Base-by-base conservation (phyloP, 2,797 vertebrate genomes). In the Ctenopoma multispine region DNA sequence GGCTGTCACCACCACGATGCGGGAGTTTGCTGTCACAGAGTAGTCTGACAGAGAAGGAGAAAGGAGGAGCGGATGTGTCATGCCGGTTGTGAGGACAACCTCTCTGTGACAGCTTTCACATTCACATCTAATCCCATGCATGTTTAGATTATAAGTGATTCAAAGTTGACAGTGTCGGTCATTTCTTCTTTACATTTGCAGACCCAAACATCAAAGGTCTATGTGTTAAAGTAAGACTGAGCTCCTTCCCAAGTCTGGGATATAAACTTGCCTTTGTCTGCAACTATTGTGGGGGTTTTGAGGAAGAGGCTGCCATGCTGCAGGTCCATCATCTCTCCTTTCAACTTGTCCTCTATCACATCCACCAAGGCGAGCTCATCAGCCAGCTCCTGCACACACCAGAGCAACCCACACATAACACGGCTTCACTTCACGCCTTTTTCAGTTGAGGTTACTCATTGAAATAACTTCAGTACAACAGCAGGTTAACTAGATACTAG, bases 311-410 rank as follows among this genome's bases (percentile, higher is more conserved):
- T 97, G 55, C 97, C 98, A 0, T 99, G 98, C 77, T 96, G 97
- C 43, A 99, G 92, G 79, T 99, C 98, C 97, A 99, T 95, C 96
- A 98, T 96, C 87, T 99, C 97, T 69, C 98, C 98, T 85, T 96
- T 98, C 44, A 99, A 94, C 81, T 96, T 97, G 86, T 99, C 98
- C 90, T 99, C 97, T 72, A 99, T 74, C 79, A 99, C 97, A 54
- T 99, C 98, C 73, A 99, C 97, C 41, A 99, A 89, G 20, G 98
- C 97, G 77, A 99, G 90, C 67, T 98, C 98, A 87, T 99, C 97
- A 60, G 95, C 92, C 78, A 98, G 89, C 53, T 93, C 95, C 97
- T 99, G 73, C 59, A 69, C 34, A 72, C 24, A 78, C 10, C 44
- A 79, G 48, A 2, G 23, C 21, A 21, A 5, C 4, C 69, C 44